phyloP scores from a whole-genome alignment of 1,140 invertebrate species.

The Diploscapter pachys region DNA sequence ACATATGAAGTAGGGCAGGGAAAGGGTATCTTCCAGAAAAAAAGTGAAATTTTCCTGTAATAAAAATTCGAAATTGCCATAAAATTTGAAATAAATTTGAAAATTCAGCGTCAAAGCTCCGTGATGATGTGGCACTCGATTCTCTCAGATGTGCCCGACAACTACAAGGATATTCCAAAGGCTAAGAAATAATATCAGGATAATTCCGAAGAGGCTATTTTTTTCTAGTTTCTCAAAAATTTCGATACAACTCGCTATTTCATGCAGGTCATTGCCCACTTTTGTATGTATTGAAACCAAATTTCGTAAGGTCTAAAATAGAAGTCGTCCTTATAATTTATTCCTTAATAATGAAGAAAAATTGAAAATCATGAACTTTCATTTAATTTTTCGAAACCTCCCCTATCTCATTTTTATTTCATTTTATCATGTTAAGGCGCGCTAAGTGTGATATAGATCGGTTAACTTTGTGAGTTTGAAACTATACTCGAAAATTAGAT shows the following conservation, averaged over 20 bases:
- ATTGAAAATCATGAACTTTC: neutral
- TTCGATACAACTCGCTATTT: neutral
- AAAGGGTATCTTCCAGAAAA: constrained; percentile 14
- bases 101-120: constrained; percentile 40
- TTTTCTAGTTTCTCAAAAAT: constrained; percentile 8
- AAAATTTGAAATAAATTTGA: neutral
- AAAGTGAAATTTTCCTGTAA: neutral
- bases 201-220: neutral
- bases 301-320: constrained; percentile 2
- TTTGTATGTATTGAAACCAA: neutral
- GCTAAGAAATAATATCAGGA: constrained; percentile 45
- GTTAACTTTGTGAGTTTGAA: neutral
- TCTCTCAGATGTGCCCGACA: constrained; percentile 50
- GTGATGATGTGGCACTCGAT: constrained; percentile 52
- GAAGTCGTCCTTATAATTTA: constrained; percentile 16
- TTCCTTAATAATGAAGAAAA: neutral
- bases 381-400: constrained; percentile 12
- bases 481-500: neutral
- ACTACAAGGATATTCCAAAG: constrained; percentile 52
- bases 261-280: neutral
- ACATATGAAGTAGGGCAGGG: neutral
- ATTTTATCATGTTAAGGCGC: too few species aligned
- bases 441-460: neutral
- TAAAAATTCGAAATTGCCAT: too few species aligned
- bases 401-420: neutral